phyloP scores from a whole-genome alignment of 2,113 vertebrate species.

The Centrocercus urophasianus region DNA sequence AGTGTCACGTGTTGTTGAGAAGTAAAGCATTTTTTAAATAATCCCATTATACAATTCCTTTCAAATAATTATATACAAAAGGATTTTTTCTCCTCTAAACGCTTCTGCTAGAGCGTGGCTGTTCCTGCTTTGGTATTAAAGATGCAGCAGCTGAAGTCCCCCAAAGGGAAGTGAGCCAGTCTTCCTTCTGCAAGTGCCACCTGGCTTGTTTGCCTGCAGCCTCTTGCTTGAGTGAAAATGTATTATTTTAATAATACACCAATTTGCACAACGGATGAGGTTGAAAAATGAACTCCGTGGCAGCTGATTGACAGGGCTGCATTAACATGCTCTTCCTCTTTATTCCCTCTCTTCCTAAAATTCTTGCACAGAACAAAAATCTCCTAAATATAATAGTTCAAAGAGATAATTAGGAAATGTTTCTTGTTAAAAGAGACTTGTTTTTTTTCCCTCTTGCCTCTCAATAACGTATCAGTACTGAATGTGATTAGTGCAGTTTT shows the following conservation, averaged over 20 bases:
- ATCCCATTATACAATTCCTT: neutral
- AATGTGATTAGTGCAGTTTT: neutral
- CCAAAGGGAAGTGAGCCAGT: neutral
- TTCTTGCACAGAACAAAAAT: neutral
- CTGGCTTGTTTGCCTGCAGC: conserved; percentile 38
- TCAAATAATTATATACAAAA: neutral
- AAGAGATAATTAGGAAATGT: neutral
- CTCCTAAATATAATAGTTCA: neutral
- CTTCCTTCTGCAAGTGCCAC: neutral
- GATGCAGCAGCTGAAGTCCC: conserved; percentile 25
- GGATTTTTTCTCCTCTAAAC: neutral
- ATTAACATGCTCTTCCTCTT: conserved; percentile 30
- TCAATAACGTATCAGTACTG: neutral
- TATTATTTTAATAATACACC: conserved; percentile 41
- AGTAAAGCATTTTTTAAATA: neutral
- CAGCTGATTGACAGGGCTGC: conserved; percentile 49
- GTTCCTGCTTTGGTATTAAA: neutral
- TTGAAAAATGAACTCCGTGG: conserved; percentile 27
- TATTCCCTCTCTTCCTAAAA: conserved; percentile 1
- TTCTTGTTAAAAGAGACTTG: conserved; percentile 4
- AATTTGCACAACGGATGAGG: conserved; percentile 54
- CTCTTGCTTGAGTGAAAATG: conserved; percentile 9
- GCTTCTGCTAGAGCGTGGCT: neutral
- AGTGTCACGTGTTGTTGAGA: neutral
- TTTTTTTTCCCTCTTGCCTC: neutral